A percentile compares a stretch with the other conserved stretches of the same genome.
Evolutionary conservation across 1,140 invertebrate genomes (phyloP).

Genomic region (Mylabris phalerata): DNA sequence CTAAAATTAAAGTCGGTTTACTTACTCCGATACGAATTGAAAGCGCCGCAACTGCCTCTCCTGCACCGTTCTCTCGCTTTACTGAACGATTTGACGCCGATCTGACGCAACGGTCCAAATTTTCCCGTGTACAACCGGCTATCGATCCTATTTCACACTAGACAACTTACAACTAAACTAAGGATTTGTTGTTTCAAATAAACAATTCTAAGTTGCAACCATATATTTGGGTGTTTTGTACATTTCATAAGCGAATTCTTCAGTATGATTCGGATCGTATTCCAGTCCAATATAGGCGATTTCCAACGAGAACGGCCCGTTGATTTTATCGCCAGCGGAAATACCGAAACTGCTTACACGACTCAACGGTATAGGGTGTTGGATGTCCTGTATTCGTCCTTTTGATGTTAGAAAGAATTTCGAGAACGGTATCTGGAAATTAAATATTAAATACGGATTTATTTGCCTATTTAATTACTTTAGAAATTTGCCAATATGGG

Average conservation of each 20-base stretch:
- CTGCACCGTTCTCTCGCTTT: too few species aligned
- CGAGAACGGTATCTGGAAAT: constrained; percentile 83
- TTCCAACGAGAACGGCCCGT: constrained; percentile 84
- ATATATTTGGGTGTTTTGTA: constrained; percentile 65
- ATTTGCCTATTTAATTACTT: constrained; percentile 47
- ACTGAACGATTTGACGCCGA: too few species aligned
- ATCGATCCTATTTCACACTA: too few species aligned
- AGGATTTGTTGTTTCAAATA: too few species aligned
- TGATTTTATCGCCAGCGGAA: constrained; percentile 64
- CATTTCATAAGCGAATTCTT: constrained; percentile 88
- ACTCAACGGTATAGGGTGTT: constrained; percentile 53
- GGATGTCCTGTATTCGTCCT: constrained; percentile 81
- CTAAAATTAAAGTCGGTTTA: too few species aligned
- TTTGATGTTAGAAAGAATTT: constrained; percentile 82
- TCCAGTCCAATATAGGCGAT: constrained; percentile 88
- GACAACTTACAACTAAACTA: too few species aligned
- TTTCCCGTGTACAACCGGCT: too few species aligned
- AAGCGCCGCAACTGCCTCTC: too few species aligned
- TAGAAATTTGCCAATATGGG: constrained; percentile 90
- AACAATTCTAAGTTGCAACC: constrained; percentile 43
- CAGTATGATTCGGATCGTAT: constrained; percentile 64
- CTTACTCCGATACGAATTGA: too few species aligned
- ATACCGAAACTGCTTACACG: constrained; percentile 72
- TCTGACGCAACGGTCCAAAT: too few species aligned
- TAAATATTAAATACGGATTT: too few species aligned